phyloP scores from a whole-genome alignment of 2,113 vertebrate genomes.

The Hucho hucho region DNA sequence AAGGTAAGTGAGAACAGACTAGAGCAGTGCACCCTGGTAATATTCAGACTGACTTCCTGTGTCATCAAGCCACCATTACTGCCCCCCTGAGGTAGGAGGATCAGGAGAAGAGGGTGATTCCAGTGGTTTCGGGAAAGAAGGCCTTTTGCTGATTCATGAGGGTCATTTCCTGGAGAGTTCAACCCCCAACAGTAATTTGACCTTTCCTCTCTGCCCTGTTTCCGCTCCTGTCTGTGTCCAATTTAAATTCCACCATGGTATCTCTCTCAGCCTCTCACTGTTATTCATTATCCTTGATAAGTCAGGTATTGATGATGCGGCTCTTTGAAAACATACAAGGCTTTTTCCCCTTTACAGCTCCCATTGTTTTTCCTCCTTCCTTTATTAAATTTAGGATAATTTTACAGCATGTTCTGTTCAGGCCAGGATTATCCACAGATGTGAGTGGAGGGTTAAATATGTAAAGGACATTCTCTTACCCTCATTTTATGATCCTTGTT shows the following conservation, averaged over 20 bases:
- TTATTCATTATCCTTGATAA: conserved; percentile 61
- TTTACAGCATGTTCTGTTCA: conserved; percentile 53
- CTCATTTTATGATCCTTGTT: neutral
- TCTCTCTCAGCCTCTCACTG: conserved; percentile 41
- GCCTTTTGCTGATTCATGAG: conserved; percentile 12
- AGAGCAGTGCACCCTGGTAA: neutral
- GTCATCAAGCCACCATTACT: no score
- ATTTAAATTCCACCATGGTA: conserved; percentile 49
- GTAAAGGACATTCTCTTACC: no score
- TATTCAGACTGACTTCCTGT: no score
- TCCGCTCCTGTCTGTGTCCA: conserved; percentile 56
- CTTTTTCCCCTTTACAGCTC: conserved; percentile 6
- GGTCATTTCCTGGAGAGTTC: conserved; percentile 45
- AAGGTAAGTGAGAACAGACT: conserved; percentile 78
- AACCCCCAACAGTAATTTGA: conserved; percentile 32
- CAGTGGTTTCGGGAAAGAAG: neutral
- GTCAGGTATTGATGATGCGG: conserved; percentile 58
- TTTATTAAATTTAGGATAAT: conserved; percentile 56
- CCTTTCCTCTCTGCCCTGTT: conserved; percentile 26
- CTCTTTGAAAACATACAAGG: conserved; percentile 53
- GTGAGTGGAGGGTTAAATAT: no score
- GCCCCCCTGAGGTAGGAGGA: neutral
- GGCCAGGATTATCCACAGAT: conserved; percentile 38
- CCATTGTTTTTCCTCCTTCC: conserved; percentile 60
- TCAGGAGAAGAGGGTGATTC: no score